phyloP scores from a whole-genome alignment of 2,797 vertebrate species.

The Tadarida brasiliensis region DNA sequence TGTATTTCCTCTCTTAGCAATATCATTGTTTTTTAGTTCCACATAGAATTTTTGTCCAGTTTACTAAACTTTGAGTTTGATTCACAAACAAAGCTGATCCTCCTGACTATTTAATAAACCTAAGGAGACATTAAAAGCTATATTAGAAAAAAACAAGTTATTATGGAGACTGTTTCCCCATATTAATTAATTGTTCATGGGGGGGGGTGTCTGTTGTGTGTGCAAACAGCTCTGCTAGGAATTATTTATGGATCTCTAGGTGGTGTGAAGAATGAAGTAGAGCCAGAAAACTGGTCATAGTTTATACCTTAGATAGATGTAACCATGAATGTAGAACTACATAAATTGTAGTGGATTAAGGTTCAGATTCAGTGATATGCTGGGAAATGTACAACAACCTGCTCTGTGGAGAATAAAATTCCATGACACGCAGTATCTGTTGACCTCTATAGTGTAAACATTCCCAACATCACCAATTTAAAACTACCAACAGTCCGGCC shows the following conservation, averaged over 20 bases:
- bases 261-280: not conserved
- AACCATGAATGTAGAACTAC: not conserved
- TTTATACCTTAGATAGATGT: not conserved
- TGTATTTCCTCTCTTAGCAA: not conserved
- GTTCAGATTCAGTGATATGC: not conserved
- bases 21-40: not conserved
- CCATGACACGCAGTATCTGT: not conserved
- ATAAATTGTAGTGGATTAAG: not conserved
- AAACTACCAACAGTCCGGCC: not conserved
- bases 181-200: not conserved
- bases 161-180: not conserved
- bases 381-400: not conserved
- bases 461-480: not conserved
- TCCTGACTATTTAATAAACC: not conserved
- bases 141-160: not conserved
- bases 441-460: not conserved
- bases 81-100: not conserved
- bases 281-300: not conserved
- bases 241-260: not conserved
- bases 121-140: not conserved
- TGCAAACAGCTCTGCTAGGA: not conserved
- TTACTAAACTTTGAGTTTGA: slow-evolving; percentile 24
- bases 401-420: not conserved
- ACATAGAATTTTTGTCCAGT: not conserved
- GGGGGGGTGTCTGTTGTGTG: not conserved